Evolutionary conservation across 2,888 invertebrate genomes (phyloP), one percentile per base, ranked within the genome.

Genomic region (Agapetus fuscipes): DNA sequence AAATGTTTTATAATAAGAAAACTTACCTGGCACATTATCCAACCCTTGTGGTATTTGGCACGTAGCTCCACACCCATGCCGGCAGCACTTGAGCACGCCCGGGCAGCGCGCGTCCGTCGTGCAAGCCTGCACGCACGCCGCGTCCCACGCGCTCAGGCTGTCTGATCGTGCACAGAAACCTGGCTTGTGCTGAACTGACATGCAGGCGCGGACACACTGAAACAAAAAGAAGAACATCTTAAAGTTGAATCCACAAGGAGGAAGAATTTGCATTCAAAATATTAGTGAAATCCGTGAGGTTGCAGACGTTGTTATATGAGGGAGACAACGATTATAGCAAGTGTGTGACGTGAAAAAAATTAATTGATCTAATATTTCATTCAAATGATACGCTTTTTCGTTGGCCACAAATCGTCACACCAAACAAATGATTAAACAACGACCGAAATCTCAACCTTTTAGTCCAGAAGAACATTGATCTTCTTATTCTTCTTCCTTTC

Each of bases 41-140:
- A 83, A 59, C 39, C 76, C 76, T 4, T 67, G 52, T 0, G 83
- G 76, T 17, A 74, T 69, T 53, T 77, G 77, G 56, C 84, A 85
- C 14, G 78, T 74, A 13, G 76, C 66, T 1, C 83, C 83, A 51
- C 84, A 84, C 15, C 67, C 62, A 45, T 78, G 75, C 25, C 65
- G 66, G 52, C 84, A 85, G 56, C 84, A 85, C 48, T 82, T 75
- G 42, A 76, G 71, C 2, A 75, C 71, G 45, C 76, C 80, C 7
- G 76, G 72, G 54, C 84, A 85, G 50, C 83, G 77, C 0, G 73
- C 71, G 53, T 85, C 84, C n/a, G 62, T 56, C 43, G 62, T 59
- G 53, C 80, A 80, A 2, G 74, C 72, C 30, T 70, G 62, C 35
- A 78, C 61, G 49, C 80, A 80, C 1, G 74, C 76, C 1, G 70